Evolutionary conservation across 1,140 invertebrate genomes (phyloP).

Genomic region (Chlorops oryzae): DNA sequence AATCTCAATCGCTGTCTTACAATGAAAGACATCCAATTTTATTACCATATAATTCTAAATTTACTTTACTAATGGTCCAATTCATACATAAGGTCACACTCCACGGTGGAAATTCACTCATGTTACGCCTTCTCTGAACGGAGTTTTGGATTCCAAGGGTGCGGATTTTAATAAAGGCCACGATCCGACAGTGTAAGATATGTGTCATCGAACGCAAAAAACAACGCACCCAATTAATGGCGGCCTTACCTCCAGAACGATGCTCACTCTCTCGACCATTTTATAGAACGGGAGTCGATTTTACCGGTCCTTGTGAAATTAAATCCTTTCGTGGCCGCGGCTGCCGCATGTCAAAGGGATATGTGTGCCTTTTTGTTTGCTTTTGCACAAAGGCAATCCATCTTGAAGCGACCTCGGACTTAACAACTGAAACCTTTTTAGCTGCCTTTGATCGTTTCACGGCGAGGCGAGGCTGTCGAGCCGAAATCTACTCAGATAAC

Average conservation of each 20-base stretch:
- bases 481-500: slow-evolving; percentile 31
- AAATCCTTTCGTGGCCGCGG: slow-evolving; percentile 15
- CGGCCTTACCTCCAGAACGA: neutral
- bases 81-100: neutral
- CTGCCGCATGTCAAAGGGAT: slow-evolving; percentile 18
- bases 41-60: neutral
- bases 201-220: slow-evolving; percentile 8
- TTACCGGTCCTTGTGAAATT: slow-evolving; percentile 24
- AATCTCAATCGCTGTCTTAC: slow-evolving; percentile 10
- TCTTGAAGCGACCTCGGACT: slow-evolving; percentile 22
- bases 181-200: neutral
- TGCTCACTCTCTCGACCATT: slow-evolving; percentile 16
- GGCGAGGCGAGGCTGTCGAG: slow-evolving; percentile 23
- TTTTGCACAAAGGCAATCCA: slow-evolving; percentile 27
- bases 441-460: slow-evolving; percentile 25
- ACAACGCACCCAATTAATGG: slow-evolving; percentile 6
- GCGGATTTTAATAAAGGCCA: slow-evolving; percentile 3
- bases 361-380: slow-evolving; percentile 26
- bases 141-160: slow-evolving; percentile 11
- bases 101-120: slow-evolving; percentile 8
- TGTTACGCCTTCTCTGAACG: neutral
- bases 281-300: slow-evolving; percentile 22
- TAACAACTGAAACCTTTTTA: slow-evolving; percentile 26
- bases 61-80: neutral
- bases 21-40: neutral